Conservation (phyloP, 2,113 vertebrate genomes). For the Gopherus flavomarginatus region DNA sequence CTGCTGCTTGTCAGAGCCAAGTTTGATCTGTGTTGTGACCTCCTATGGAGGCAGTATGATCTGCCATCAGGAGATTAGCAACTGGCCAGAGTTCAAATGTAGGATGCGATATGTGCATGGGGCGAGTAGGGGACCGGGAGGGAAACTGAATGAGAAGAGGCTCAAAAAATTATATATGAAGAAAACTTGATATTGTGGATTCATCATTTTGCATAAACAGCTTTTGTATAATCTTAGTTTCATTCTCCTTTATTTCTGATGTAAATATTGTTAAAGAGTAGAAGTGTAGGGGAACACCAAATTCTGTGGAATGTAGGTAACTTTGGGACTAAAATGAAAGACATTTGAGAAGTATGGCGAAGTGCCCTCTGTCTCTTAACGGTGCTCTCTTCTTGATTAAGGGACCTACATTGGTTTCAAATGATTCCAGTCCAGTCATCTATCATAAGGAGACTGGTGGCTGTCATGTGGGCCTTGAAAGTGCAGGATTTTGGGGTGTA, state of each 20-base stretch:
- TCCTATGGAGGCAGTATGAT: not conserved
- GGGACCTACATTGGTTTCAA: not conserved
- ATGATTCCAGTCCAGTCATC: not conserved
- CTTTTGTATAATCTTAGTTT: not conserved
- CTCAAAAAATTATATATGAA: not conserved
- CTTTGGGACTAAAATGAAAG: not conserved
- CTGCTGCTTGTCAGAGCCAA: not conserved
- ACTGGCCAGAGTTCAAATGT: not conserved
- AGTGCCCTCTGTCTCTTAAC: not conserved
- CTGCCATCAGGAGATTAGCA: not conserved
- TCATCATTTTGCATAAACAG: not conserved
- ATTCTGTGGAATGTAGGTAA: not conserved
- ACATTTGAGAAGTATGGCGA: not conserved
- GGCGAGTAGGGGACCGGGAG: no score
- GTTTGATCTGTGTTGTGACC: not conserved
- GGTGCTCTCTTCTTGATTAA: not conserved
- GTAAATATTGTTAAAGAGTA: not conserved
- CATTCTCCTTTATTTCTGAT: not conserved
- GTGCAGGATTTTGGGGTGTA: not conserved
- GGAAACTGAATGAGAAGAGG: not conserved
- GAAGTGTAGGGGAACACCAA: not conserved
- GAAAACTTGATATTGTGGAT: not conserved
- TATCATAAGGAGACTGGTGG: not conserved
- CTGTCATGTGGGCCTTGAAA: rapidly evolving
- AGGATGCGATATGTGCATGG: not conserved